phyloP scores from a whole-genome alignment of 2,113 vertebrate species.

The Pristiophorus japonicus region DNA sequence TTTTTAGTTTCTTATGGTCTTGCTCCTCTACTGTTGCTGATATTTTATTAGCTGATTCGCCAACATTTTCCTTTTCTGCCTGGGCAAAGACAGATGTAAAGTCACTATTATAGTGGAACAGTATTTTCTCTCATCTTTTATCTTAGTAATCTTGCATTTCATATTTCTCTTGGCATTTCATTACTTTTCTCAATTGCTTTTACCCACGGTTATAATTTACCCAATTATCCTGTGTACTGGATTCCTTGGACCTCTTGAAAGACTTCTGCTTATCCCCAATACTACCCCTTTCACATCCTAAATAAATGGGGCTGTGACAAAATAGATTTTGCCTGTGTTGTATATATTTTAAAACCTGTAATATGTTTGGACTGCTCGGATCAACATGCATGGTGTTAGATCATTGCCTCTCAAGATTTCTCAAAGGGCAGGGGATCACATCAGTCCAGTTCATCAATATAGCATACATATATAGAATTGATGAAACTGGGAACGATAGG shows the following conservation, averaged over 20 bases:
- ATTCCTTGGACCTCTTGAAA: neutral
- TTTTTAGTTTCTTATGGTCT: neutral
- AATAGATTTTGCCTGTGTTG: neutral
- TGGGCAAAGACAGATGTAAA: slow-evolving; percentile 6
- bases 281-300: neutral
- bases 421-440: neutral
- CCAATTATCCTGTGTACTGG: neutral
- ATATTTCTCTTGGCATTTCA: neutral
- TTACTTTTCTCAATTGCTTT: neutral
- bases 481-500: neutral
- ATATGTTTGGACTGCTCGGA: neutral
- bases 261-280: neutral
- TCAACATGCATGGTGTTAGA: neutral
- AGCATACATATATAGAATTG: neutral
- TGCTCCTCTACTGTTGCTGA: neutral
- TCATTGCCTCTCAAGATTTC: no score
- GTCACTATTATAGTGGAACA: neutral
- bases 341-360: neutral
- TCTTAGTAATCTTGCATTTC: neutral
- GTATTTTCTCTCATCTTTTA: neutral
- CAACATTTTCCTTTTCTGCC: neutral
- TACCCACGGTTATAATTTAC: neutral
- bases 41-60: neutral
- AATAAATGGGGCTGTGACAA: neutral
- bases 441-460: neutral